Base-by-base conservation (phyloP, 2,888 invertebrate species). In the Scaptomyza cyrtandrae region DNA sequence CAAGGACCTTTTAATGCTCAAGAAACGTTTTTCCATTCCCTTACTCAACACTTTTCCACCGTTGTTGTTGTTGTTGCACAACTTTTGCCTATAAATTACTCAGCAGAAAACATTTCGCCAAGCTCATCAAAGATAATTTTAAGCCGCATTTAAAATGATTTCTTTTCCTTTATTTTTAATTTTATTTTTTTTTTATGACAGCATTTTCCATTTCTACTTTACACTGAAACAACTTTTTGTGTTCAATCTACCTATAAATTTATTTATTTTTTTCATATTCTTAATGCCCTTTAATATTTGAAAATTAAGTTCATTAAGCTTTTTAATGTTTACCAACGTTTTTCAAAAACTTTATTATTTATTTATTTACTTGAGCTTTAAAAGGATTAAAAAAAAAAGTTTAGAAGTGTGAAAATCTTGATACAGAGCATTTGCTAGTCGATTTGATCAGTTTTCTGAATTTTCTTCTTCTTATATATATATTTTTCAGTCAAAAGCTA, bases 81-180 rank as follows among this genome's bases (percentile, higher is more conserved):
- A 61, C 46, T 55, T 41, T 48, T 74, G 77, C 69, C 80, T 83
- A 84, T 86, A 83, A 83, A 86, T 83, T 79, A 84, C 86, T 84
- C 80, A 79, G 76, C 86, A 67, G 75, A 48, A 41, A 73, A 65
- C 73, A 80, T 83, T 83, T 86, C 78, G 78, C 71, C 75, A 66
- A 77, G 81, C 84, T 79, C 86, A 83, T 83, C 86, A 83, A 83
- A 83, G 81, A 83, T 83, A 84, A 86, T 83, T 83, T 83, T 83
- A 83, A 86, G 83, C 86, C 83, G 83, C 83, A 86, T 83, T 86
- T 83, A 84, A 83, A 86, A 86, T 84, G 72, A 86, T 83, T 83
- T 86, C 77, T 68, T 78, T 67, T 24, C 57, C 71, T 50, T 55
- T 35, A 11, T 54, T 33, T 53, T 50, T 55, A 13, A 11, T 54